Conservation (phyloP, 2,113 vertebrate genomes). For the Lipotes vexillifer region DNA sequence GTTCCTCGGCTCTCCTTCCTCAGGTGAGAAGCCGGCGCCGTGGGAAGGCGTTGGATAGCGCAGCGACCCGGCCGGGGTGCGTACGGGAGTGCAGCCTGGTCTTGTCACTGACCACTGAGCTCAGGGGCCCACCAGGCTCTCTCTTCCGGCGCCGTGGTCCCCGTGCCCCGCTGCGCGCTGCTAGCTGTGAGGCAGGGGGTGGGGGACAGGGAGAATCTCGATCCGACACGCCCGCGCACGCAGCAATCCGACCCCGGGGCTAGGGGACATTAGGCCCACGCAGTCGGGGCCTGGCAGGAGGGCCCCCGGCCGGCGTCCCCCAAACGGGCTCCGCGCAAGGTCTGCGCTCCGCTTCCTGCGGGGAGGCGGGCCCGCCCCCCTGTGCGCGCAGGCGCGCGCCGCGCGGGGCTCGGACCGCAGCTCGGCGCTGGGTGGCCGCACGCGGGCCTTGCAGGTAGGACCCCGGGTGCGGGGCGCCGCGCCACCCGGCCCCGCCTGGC, state of each 20-base stretch:
- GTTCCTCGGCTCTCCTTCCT: background rate
- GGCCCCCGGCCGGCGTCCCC: background rate
- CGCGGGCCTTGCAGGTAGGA: constrained; percentile 68
- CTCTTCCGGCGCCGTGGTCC: no score
- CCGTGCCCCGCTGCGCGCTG: background rate
- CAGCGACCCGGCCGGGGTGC: background rate
- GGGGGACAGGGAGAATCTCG: background rate
- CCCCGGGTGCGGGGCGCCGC: background rate
- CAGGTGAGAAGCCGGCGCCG: background rate
- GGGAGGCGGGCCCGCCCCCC: constrained; percentile 53
- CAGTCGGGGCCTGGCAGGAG: background rate
- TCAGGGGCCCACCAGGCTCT: background rate
- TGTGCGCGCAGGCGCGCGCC: constrained; percentile 69
- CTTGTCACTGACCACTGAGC: background rate
- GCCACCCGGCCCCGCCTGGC: background rate
- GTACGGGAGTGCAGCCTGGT: background rate
- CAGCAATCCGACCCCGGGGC: background rate
- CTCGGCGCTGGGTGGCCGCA: constrained; percentile 41
- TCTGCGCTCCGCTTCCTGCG: constrained; percentile 6
- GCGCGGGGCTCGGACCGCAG: constrained; percentile 10
- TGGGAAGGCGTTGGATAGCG: background rate
- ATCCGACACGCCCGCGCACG: background rate
- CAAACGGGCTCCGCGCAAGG: background rate
- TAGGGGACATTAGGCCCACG: background rate
- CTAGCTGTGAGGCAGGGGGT: background rate